A percentile compares a stretch with the other conserved stretches of the same genome.
phyloP scores from a whole-genome alignment of 2,888 invertebrate genomes.

The Diogma glabrata region DNA sequence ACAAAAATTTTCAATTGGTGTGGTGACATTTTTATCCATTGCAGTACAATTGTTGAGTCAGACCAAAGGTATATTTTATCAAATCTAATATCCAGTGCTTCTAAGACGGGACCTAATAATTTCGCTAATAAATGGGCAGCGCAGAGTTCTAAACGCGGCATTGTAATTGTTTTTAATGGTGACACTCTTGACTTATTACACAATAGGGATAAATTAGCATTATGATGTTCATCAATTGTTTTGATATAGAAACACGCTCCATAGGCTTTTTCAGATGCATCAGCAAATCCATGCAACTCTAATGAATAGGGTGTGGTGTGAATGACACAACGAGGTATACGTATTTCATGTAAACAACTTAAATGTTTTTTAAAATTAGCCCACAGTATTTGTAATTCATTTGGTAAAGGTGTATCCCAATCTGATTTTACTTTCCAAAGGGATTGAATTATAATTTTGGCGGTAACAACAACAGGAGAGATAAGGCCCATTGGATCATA shows the following conservation, averaged over 20 bases:
- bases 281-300: neutral
- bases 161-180: neutral
- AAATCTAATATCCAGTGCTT: neutral
- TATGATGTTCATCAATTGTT: neutral
- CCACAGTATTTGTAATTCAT: neutral
- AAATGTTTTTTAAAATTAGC: neutral
- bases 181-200: neutral
- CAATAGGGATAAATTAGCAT: neutral
- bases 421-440: neutral
- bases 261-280: neutral
- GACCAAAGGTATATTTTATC: neutral
- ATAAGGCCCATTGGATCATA: too few species aligned
- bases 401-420: neutral
- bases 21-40: neutral
- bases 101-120: neutral
- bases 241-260: neutral
- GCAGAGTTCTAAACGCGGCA: neutral
- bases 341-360: neutral
- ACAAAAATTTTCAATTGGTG: neutral
- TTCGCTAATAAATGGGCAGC: slow-evolving; percentile 3
- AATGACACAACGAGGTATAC: neutral
- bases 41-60: neutral
- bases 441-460: neutral
- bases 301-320: neutral
- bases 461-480: neutral